Conservation (phyloP, 2,888 invertebrate genomes). For the Sclerodermus sp. region DNA sequence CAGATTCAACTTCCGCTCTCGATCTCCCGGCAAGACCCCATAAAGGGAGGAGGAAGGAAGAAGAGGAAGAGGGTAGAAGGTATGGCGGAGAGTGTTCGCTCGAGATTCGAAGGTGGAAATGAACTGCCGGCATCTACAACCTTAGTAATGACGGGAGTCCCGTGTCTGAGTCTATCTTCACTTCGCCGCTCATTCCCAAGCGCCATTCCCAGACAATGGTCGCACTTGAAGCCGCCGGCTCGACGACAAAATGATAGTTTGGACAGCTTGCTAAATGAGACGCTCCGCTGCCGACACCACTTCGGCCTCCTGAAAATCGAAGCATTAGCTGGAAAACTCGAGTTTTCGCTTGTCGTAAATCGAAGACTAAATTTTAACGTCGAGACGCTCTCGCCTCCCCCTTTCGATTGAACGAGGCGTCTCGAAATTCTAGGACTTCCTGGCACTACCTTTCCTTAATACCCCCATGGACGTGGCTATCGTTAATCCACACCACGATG, state of each 20-base stretch:
- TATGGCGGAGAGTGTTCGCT: conserved; percentile 34
- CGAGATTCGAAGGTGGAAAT: conserved; percentile 48
- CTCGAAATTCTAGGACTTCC: too few species aligned
- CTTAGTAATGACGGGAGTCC: conserved; percentile 45
- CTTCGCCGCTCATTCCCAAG: conserved; percentile 40
- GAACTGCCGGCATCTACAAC: conserved; percentile 48
- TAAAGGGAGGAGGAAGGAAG: conserved; percentile 24
- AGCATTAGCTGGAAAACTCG: neutral
- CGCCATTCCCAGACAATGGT: conserved; percentile 48
- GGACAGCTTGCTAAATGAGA: conserved; percentile 47
- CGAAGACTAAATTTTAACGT: too few species aligned
- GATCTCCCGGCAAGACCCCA: conserved; percentile 26
- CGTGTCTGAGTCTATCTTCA: conserved; percentile 40
- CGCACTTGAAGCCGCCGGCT: conserved; percentile 41
- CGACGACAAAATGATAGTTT: conserved; percentile 45
- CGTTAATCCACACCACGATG: too few species aligned
- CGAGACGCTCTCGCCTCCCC: too few species aligned
- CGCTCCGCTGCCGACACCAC: conserved; percentile 28
- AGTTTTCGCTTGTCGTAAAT: too few species aligned
- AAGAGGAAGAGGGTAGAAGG: conserved; percentile 17
- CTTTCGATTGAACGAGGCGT: too few species aligned
- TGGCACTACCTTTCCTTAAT: too few species aligned
- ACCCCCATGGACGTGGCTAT: too few species aligned
- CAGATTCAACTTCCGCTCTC: conserved; percentile 40
- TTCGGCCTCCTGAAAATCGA: conserved; percentile 31